A percentile compares a stretch with the other conserved stretches of the same genome.
These are phyloP conservation scores for Sthenelais limicola DNA, from an alignment of 2,888 invertebrate genomes.

Conservation along the genomic window DNA sequence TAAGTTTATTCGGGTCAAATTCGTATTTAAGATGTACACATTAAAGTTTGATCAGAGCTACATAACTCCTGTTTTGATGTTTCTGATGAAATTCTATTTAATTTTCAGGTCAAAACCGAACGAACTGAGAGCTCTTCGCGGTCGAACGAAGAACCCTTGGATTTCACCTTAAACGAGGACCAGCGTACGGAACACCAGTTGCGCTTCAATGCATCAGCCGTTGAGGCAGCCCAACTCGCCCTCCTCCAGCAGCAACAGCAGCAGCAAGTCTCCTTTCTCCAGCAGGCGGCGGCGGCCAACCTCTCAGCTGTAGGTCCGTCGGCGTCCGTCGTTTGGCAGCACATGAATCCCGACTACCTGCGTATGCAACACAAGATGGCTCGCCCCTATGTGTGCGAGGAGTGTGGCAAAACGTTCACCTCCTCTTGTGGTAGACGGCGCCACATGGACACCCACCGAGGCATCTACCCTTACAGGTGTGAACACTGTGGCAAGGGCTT, in stretches of 20 bases:
- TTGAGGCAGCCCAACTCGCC: constrained; percentile 16
- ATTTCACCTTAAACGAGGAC: constrained; percentile 20
- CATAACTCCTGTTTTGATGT: no score
- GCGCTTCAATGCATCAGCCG: neutral
- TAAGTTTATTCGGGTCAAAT: no score
- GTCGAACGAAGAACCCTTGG: neutral
- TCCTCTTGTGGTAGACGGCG: constrained; percentile 22
- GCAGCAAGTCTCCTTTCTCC: no score
- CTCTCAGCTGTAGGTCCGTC: no score
- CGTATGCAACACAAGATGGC: constrained; percentile 31
- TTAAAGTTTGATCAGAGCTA: no score
- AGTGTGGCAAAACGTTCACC: constrained; percentile 33
- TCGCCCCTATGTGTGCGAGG: constrained; percentile 30
- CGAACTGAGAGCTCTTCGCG: no score
- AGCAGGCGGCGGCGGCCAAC: constrained; percentile 17
- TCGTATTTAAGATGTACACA: no score
- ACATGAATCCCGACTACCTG: constrained; percentile 24
- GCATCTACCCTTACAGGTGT: constrained; percentile 34
- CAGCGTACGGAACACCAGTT: constrained; percentile 16
- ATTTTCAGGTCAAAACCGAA: no score
- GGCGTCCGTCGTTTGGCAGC: constrained; percentile 27
- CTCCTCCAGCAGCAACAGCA: constrained; percentile 23
- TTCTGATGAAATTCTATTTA: no score
- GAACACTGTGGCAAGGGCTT: constrained; percentile 38
- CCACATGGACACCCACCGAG: constrained; percentile 33